phyloP scores from a whole-genome alignment of 2,113 vertebrate genomes.

The Desmodus rotundus region DNA sequence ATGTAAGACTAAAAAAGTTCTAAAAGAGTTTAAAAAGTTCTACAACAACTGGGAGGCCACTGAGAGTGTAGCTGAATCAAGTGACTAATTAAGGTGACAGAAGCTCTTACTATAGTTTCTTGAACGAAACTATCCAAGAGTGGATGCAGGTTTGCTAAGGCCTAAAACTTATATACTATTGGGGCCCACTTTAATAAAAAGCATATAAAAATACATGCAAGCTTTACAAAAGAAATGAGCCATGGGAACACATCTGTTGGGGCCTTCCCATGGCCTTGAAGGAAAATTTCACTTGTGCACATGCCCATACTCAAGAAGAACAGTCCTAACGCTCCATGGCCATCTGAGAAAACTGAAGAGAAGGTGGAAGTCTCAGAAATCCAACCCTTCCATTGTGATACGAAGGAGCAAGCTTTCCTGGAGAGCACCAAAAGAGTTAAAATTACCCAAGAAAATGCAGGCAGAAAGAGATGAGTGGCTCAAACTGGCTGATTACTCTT shows the following conservation, averaged over 20 bases:
- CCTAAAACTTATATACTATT: background rate
- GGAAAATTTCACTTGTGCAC: background rate
- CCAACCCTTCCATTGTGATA: background rate
- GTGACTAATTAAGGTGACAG: background rate
- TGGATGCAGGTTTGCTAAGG: background rate
- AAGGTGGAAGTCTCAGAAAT: background rate
- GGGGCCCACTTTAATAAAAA: background rate
- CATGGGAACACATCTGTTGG: background rate
- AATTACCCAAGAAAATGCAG: slow-evolving; percentile 22
- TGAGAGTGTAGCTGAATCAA: background rate
- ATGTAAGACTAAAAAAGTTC: background rate
- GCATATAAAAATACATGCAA: background rate
- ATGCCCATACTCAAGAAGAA: background rate
- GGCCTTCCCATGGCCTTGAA: background rate
- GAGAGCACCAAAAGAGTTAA: slow-evolving; percentile 44
- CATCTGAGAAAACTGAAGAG: background rate
- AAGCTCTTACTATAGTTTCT: background rate
- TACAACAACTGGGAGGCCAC: background rate
- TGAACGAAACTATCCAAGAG: background rate
- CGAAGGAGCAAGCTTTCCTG: background rate
- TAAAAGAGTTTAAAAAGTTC: background rate
- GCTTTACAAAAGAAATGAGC: background rate
- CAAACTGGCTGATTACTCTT: slow-evolving; percentile 44
- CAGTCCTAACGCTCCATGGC: too few relatives aligned
- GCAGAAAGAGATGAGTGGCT: background rate